phyloP scores from a whole-genome alignment of 2,797 vertebrate genomes.

The Eptatretus atami region DNA sequence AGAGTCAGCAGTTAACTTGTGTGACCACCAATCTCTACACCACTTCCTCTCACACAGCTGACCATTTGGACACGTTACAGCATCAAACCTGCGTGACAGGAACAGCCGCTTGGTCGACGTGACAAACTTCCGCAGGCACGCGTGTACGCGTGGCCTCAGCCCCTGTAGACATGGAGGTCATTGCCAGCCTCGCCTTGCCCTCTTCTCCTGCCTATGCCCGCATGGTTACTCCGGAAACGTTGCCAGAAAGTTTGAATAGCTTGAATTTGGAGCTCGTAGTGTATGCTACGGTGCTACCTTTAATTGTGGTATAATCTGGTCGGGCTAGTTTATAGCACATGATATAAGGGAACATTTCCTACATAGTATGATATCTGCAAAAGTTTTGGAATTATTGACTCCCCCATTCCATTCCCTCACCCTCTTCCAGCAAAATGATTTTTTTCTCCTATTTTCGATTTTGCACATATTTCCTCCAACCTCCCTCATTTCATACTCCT shows the following conservation, averaged over 20 bases:
- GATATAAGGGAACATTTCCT: too few species aligned
- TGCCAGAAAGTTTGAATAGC: constrained; percentile 37
- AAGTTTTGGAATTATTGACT: not conserved
- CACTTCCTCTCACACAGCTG: constrained; percentile 18
- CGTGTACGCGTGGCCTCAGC: constrained; percentile 25
- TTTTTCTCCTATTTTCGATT: too few species aligned
- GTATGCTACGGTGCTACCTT: too few species aligned
- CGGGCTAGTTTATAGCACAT: too few species aligned
- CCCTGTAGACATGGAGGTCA: constrained; percentile 41
- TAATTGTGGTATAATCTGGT: too few species aligned
- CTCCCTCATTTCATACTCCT: too few species aligned
- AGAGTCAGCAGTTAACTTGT: not conserved
- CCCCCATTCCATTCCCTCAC: not conserved
- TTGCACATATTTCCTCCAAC: too few species aligned
- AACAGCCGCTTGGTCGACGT: constrained; percentile 28
- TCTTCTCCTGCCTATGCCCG: constrained; percentile 42
- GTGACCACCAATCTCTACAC: not conserved
- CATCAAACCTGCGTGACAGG: constrained; percentile 32
- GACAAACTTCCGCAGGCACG: constrained; percentile 32
- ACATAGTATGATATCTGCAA: not conserved
- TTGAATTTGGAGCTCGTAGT: too few species aligned
- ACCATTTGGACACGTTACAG: constrained; percentile 30
- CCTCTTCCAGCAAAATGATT: too few species aligned
- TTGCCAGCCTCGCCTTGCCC: constrained; percentile 29
- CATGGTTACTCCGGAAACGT: constrained; percentile 32